Evolutionary conservation across 2,888 invertebrate genomes (phyloP), one percentile per base, ranked within the genome.

Genomic region (Sympetrum striolatum): DNA sequence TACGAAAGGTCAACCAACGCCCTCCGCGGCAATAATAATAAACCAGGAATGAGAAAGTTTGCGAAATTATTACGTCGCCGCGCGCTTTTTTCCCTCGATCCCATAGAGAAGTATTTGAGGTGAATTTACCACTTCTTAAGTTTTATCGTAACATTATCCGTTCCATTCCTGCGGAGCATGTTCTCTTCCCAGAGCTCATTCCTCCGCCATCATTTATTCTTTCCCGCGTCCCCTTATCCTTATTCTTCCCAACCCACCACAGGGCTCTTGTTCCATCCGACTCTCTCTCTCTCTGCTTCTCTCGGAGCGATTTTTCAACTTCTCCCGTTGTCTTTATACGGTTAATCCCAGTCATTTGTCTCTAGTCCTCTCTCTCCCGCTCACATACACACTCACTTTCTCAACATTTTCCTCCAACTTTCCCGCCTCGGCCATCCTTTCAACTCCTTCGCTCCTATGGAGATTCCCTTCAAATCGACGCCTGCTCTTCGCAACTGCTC

Each of bases 331-430:
- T 82, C 82, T 82, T 82, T 82, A 82, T 82, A 58, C 82, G 82
- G 82, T 58, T 82, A 82, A 82, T 82, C 82, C 82, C 58, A 53
- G 82, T 58, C 82, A 82, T 82, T 82, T 82, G 82, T 82, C 82
- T 82, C 53, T 31, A 22, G 31, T 53, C 58, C 31, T 35, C 31
- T 53, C 53, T 58, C 53, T 58, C 31, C 80, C n/a, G n/a, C n/a
- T n/a, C n/a, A n/a, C n/a, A 2, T 18, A 15, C 31, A 73, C 73
- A 82, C 35, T 58, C 31, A 25, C 25, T 25, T 48, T 81, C 81
- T 44, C 48, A 39, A 25, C 81, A 81, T n/a, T 48, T 22, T 39
- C 22, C 48, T 25, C 81, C 31, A 48, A 3, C 31, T 31, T 31
- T 31, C 53, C 25, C 31, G 2, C 81, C 15, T 58, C 31, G 5